These are phyloP conservation scores for Apantesis nais DNA, from an alignment of 2,888 invertebrate genomes.

Conservation along the genomic window DNA sequence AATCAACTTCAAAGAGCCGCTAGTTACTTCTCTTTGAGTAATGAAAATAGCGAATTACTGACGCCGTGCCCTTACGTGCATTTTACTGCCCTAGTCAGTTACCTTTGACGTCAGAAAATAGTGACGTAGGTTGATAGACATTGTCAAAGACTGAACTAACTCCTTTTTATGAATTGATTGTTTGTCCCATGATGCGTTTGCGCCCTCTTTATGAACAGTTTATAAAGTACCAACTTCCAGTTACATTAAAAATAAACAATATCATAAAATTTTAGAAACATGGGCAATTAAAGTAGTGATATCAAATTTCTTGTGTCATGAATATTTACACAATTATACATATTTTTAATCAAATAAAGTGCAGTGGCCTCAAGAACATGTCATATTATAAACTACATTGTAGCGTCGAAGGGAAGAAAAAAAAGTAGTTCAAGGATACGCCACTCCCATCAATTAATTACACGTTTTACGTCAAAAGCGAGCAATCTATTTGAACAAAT, in stretches of 20 bases:
- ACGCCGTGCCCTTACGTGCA: background rate
- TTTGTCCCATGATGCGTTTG: slow-evolving; percentile 26
- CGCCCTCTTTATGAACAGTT: background rate
- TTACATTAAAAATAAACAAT: background rate
- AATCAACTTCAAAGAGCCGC: background rate
- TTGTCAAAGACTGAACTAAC: background rate
- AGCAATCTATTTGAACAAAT: slow-evolving; percentile 2
- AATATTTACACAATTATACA: background rate
- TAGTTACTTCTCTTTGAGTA: slow-evolving; percentile 1
- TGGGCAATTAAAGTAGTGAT: background rate
- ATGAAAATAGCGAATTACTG: background rate
- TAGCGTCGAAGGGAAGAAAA: slow-evolving; percentile 14
- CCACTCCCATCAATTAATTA: slow-evolving; percentile 36
- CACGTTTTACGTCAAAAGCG: slow-evolving; percentile 34
- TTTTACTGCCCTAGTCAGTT: background rate
- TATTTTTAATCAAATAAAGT: background rate
- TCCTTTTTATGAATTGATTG: slow-evolving; percentile 23
- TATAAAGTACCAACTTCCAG: too few species aligned
- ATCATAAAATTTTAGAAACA: background rate
- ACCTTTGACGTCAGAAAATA: slow-evolving; percentile 1
- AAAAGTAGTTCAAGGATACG: slow-evolving; percentile 16
- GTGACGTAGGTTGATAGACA: slow-evolving; percentile 5
- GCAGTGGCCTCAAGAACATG: background rate
- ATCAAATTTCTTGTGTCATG: background rate
- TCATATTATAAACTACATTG: background rate